These are phyloP conservation scores for Bibio marci DNA, from an alignment of 2,888 invertebrate genomes.

Conservation along the genomic window DNA sequence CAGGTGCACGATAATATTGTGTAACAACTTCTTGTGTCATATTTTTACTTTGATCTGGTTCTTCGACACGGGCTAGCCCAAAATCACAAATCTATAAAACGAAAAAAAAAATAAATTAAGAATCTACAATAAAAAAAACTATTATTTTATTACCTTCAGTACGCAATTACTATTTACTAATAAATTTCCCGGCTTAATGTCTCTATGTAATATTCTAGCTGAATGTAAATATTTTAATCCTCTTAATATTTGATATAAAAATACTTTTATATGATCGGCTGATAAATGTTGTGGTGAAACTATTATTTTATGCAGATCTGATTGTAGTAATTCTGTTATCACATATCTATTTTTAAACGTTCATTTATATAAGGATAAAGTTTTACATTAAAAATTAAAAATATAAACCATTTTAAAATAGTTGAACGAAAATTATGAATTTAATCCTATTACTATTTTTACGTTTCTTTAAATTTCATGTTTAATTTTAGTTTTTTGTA, in stretches of 20 bases:
- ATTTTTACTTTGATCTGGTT: constrained; percentile 78
- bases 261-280: constrained; percentile 99
- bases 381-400: no score
- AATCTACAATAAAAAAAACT: neutral
- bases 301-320: constrained; percentile 99
- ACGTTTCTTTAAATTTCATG: no score
- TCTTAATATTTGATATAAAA: constrained; percentile 98
- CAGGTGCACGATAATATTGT: constrained; percentile 98
- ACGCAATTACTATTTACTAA: constrained; percentile 99
- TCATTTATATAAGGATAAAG: no score
- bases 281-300: constrained; percentile 98
- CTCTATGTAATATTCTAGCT: constrained; percentile 92
- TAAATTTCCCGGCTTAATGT: constrained; percentile 98
- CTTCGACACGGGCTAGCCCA: constrained; percentile 93
- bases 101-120: constrained; percentile 6
- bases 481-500: no score
- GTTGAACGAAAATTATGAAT: no score
- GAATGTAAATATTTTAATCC: constrained; percentile 99
- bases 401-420: no score
- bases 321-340: constrained; percentile 97
- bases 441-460: no score
- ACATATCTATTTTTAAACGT: constrained; percentile 98
- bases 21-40: constrained; percentile 99
- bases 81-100: constrained; percentile 86
- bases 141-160: constrained; percentile 51